A percentile compares a stretch with the other conserved stretches of the same genome.
These are phyloP conservation scores for Monopterus albus DNA, from an alignment of 2,113 vertebrate genomes.

Conservation along the genomic window DNA sequence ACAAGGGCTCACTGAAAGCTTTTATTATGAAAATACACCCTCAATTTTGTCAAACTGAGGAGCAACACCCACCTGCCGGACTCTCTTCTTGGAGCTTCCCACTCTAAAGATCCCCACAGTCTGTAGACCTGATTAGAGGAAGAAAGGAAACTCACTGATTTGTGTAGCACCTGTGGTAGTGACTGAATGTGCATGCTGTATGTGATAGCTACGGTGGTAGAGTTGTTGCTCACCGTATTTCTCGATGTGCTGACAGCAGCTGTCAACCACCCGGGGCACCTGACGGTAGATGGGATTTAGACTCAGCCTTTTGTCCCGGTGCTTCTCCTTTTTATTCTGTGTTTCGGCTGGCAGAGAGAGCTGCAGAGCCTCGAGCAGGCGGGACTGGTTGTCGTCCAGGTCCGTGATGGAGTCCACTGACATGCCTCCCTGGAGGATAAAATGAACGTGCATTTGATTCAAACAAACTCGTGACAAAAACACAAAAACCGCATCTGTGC, in stretches of 20 bases:
- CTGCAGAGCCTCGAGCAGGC: slow-evolving; percentile 95
- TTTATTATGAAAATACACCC: no score
- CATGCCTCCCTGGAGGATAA: slow-evolving; percentile 89
- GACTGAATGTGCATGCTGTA: background rate
- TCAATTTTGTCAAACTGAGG: no score
- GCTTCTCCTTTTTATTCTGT: slow-evolving; percentile 94
- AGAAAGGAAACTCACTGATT: background rate
- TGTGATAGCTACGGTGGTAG: no score
- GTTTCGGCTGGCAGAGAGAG: slow-evolving; percentile 94
- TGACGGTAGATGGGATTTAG: slow-evolving; percentile 98
- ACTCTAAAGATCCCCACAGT: slow-evolving; percentile 99
- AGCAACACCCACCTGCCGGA: slow-evolving; percentile 88
- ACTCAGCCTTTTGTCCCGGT: slow-evolving; percentile 94
- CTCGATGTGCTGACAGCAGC: slow-evolving; percentile 97
- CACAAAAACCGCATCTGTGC: no score
- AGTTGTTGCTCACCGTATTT: slow-evolving; percentile 88
- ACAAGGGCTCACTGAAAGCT: background rate
- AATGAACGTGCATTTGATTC: background rate
- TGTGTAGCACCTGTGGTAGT: background rate
- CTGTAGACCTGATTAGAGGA: slow-evolving; percentile 87
- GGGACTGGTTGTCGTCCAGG: slow-evolving; percentile 96
- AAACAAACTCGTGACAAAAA: background rate
- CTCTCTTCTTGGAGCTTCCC: slow-evolving; percentile 99
- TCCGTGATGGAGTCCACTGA: slow-evolving; percentile 99
- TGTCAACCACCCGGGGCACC: slow-evolving; percentile 96